A percentile compares a stretch with the other conserved stretches of the same genome.
Evolutionary conservation across 2,888 invertebrate genomes (phyloP).

Genomic region (Schizaphis graminum): DNA sequence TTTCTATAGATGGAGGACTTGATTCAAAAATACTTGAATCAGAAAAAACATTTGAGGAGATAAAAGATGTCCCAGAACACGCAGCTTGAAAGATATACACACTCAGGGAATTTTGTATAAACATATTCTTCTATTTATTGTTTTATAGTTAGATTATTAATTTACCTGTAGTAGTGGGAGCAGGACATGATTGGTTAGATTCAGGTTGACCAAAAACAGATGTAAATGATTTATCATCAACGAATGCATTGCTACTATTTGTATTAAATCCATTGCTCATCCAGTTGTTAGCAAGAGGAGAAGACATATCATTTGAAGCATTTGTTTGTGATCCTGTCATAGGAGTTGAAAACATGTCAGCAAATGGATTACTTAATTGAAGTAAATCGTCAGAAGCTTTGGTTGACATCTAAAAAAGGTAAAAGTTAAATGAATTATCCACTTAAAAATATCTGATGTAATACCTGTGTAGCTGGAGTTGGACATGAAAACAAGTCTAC

Average conservation of each 20-base stretch:
- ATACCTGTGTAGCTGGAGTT: conserved; percentile 64
- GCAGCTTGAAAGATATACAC: conserved; percentile 63
- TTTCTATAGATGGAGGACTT: conserved; percentile 39
- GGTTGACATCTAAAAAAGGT: conserved; percentile 69
- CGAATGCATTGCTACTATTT: conserved; percentile 70
- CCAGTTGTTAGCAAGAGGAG: conserved; percentile 73
- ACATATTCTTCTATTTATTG: conserved; percentile 11
- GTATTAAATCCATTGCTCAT: conserved; percentile 73
- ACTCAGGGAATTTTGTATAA: conserved; percentile 57
- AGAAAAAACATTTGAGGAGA: conserved; percentile 46
- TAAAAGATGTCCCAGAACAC: conserved; percentile 55
- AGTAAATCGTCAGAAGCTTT: conserved; percentile 91
- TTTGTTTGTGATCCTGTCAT: conserved; percentile 69
- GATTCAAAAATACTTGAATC: conserved; percentile 47
- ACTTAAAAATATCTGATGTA: conserved; percentile 16
- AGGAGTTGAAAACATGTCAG: conserved; percentile 79
- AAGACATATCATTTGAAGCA: conserved; percentile 69
- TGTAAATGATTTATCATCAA: conserved; percentile 89
- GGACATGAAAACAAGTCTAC: conserved; percentile 81
- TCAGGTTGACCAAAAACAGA: conserved; percentile 87
- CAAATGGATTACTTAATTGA: conserved; percentile 92
- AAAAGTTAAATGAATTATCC: neutral
- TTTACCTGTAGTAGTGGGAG: conserved; percentile 60
- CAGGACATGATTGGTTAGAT: conserved; percentile 71
- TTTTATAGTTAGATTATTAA: conserved; percentile 10